Percentiles rank a stretch among this genome's conserved stretches.
Conservation (phyloP, 2,888 invertebrate species). For the Dione vanillae region DNA sequence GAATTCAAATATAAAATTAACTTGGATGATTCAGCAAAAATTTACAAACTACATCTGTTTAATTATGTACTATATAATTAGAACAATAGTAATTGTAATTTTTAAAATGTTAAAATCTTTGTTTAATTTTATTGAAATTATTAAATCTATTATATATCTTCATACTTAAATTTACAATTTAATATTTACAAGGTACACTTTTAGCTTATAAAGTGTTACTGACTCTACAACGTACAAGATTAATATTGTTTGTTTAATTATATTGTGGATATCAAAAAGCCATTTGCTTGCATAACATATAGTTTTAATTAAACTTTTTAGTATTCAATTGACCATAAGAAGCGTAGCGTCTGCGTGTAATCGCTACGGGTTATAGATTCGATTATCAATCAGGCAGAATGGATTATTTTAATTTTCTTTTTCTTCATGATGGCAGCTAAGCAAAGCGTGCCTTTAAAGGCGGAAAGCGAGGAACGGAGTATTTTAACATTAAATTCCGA, state of each 20-base stretch:
- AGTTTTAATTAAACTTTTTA: conserved; percentile 7
- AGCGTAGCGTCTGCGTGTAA: not conserved
- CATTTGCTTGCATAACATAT: not conserved
- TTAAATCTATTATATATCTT: not conserved
- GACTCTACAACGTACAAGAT: not conserved
- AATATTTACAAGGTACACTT: not conserved
- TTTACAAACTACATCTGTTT: not conserved
- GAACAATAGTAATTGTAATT: not conserved
- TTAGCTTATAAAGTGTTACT: not conserved
- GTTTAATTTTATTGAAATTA: not conserved
- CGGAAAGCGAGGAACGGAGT: not conserved
- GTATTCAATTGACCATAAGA: not conserved
- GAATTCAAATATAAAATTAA: not conserved
- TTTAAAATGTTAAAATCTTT: not conserved
- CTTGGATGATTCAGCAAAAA: not conserved
- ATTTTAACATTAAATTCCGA: not conserved
- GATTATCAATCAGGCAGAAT: not conserved
- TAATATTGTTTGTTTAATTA: not conserved
- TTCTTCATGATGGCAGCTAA: not conserved
- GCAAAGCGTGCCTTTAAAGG: not conserved
- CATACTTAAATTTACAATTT: too few relatives aligned
- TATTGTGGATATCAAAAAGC: not conserved
- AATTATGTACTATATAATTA: not conserved
- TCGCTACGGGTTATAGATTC: not conserved
- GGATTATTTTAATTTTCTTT: too few relatives aligned